These are phyloP conservation scores for Cyphomyrus discorhynchus DNA, from an alignment of 2,113 vertebrate species.

Conservation along the genomic window DNA sequence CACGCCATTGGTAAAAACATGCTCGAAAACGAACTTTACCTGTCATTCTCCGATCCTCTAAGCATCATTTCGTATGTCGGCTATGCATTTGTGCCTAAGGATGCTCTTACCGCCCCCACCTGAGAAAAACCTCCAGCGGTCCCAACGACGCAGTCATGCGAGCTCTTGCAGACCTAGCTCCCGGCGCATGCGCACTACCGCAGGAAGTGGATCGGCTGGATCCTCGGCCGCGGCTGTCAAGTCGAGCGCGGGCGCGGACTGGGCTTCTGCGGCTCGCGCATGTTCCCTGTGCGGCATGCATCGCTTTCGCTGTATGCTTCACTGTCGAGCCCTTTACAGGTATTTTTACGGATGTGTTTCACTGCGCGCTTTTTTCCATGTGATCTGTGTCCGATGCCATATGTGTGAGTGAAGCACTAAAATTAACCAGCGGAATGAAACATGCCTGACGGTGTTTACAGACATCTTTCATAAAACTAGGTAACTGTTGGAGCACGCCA, in stretches of 20 bases:
- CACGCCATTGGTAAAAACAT: not conserved
- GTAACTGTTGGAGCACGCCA: not conserved
- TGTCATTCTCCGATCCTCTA: not conserved
- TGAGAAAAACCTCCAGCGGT: slow-evolving; percentile 47
- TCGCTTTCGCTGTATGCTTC: slow-evolving; percentile 37
- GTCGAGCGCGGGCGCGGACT: not conserved
- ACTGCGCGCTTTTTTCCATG: not conserved
- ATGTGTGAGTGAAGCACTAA: not conserved
- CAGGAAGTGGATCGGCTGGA: slow-evolving; percentile 34
- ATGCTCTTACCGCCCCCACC: slow-evolving; percentile 43
- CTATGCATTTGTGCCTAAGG: slow-evolving; percentile 13
- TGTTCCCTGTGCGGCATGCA: slow-evolving; percentile 25
- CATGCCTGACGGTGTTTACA: not conserved
- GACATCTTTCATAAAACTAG: not conserved
- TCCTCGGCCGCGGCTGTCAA: not conserved
- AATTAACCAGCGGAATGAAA: not conserved
- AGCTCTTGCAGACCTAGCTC: slow-evolving; percentile 28
- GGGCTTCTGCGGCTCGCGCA: not conserved
- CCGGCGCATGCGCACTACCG: slow-evolving; percentile 49
- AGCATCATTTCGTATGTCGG: not conserved
- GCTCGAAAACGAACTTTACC: not conserved
- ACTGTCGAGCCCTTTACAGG: slow-evolving; percentile 37
- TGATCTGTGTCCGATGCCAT: not conserved
- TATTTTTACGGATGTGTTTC: slow-evolving; percentile 25
- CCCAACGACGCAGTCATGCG: slow-evolving; percentile 52